These are phyloP conservation scores for Corvus cornix DNA, from an alignment of 2,113 vertebrate species.

Conservation along the genomic window DNA sequence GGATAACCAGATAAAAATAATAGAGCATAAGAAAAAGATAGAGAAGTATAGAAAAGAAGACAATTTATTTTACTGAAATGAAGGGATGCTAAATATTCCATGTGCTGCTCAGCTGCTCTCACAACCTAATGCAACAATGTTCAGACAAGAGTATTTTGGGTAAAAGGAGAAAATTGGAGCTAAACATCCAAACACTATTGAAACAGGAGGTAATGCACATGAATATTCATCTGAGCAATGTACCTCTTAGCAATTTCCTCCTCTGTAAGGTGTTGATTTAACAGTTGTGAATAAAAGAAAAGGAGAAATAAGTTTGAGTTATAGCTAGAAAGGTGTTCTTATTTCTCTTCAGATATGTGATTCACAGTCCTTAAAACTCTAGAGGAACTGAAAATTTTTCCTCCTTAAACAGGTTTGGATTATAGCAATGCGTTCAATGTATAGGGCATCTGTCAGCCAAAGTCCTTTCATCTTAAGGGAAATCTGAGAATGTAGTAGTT, in stretches of 20 bases:
- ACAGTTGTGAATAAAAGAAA: not conserved
- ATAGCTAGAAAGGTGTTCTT: not conserved
- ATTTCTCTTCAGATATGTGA: not conserved
- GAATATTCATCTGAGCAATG: not conserved
- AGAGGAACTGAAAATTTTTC: not conserved
- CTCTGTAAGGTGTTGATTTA: not conserved
- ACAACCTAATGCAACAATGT: not conserved
- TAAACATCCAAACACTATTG: not conserved
- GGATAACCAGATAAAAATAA: not conserved
- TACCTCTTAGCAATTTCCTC: not conserved
- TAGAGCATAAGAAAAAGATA: not conserved
- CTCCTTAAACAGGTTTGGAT: not conserved
- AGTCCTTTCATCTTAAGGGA: slow-evolving; percentile 33
- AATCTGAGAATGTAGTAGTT: slow-evolving; percentile 35
- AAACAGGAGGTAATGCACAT: not conserved
- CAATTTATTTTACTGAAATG: not conserved
- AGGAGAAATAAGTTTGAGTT: not conserved
- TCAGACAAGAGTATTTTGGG: not conserved
- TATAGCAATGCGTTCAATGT: slow-evolving; percentile 20
- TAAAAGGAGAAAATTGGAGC: not conserved
- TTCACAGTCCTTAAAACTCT: not conserved
- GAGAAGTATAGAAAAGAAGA: not conserved
- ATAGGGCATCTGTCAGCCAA: slow-evolving; percentile 18
- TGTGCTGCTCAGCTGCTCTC: not conserved
- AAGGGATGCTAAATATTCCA: not conserved